Evolutionary conservation across 2,113 vertebrate species (phyloP), one percentile per base, ranked within the genome.

Genomic region (Hippocampus abdominalis): DNA sequence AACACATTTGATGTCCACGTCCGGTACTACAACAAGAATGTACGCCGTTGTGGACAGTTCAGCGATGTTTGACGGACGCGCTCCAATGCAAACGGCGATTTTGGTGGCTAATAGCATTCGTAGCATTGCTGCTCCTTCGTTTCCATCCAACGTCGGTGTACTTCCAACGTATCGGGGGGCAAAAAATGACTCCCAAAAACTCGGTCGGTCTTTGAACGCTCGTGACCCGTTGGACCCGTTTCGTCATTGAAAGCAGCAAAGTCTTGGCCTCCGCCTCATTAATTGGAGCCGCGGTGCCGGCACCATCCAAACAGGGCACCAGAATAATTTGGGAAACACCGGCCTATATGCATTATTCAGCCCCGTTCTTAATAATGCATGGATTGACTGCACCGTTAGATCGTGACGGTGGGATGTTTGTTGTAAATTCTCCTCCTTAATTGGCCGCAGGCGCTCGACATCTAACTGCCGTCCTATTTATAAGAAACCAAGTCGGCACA

Each of bases 261-360:
- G 77, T 60, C 54, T 64, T 65, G 60, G 49, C 63, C 25, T 42
- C 23, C 27, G 8, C 53, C 62, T 20, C 21, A 80, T 79, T 72
- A 77, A 71, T 78, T 81, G 59, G 64, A 78, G 72, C 53, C 71
- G 42, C 72, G 64, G 66, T n/a, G 74, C 70, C 57, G 67, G 42
- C 53, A 21, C 40, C 66, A 63, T 59, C 74, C 65, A 76, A 75
- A 78, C 75, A 76, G 64, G 66, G 10, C 49, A 20, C 60, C 72
- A 79, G 76, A 83, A 84, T 83, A 53, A 85, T 81, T 81, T 76
- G 39, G 61, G 56, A 74, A 84, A 77, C 73, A 78, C 72, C 79
- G 82, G 79, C 78, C 77, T 77, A 82, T 74, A 83, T 88, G 66
- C 82, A 83, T 87, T 84, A 89, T 86, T 80, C 74, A 86, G 68